Base-by-base conservation (phyloP, 1,140 invertebrate species). In the Dendrolimus kikuchii region DNA sequence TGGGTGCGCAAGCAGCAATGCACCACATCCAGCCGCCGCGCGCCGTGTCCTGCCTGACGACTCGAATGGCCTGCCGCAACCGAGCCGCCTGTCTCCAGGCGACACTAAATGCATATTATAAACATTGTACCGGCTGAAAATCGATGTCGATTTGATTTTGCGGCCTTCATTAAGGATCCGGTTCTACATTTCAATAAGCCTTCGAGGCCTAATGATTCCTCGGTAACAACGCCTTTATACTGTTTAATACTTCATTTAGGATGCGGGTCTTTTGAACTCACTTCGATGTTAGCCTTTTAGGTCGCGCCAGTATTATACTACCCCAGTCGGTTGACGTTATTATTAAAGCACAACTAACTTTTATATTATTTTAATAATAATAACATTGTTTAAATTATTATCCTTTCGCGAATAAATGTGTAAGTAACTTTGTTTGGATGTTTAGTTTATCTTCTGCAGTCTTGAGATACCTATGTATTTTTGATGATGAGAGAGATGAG, bases 111-210 rank as follows among this genome's bases (percentile, higher is more conserved):
- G 72, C 71, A 70, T 71, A 68, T 23, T 23, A 23, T 81, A 75
- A 80, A 77, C 69, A 70, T 75, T 68, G 74, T 72, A 71, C 72
- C 66, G 53, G 49, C 67, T 77, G 70, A 81, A 61, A 85, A 85
- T 79, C 78, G 73, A 79, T 71, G 77, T 65, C 77, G 73, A 81
- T 82, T 84, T 80, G 74, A 84, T 81, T 80, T 76, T 74, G 81
- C 77, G 54, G 68, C 73, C 73, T 83, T 83, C 80, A 81, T 86
- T 86, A 86, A 66, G 66, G 74, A 71, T 70, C 80, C 76, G 74
- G 78, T 79, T 79, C 64, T 77, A 79, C 80, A 78, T 77, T 83
- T 81, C 77, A 83, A 77, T 82, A 77, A 77, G 72, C 69, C 66
- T 62, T 69, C 64, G 65, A 66, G 70, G 70, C 77, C 77, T 86